Conservation (phyloP, 1,140 invertebrate species). For the Doryteuthis pealeii region DNA sequence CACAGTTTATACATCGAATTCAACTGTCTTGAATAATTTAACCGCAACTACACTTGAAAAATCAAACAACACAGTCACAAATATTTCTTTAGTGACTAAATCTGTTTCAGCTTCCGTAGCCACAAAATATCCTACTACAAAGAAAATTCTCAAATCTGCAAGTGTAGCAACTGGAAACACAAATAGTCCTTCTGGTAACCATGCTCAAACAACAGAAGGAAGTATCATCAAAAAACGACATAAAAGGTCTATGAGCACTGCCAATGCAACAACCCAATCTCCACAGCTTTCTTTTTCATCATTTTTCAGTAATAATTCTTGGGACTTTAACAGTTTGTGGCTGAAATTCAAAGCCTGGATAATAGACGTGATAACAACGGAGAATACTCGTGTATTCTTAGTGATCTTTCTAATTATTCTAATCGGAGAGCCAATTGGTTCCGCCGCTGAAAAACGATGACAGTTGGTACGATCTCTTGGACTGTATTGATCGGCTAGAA, state of each 20-base stretch:
- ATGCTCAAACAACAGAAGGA: no score
- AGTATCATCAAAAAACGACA: no score
- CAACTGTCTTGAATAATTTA: neutral
- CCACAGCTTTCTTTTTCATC: neutral
- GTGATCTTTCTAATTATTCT: constrained; percentile 43
- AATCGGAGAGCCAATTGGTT: constrained; percentile 48
- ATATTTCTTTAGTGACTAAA: no score
- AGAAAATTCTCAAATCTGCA: no score
- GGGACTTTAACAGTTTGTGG: neutral
- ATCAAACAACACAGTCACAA: neutral
- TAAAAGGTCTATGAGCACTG: no score
- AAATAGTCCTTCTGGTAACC: no score
- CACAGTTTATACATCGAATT: no score
- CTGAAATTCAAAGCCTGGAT: neutral
- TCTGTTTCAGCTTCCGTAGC: no score
- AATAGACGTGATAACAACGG: neutral
- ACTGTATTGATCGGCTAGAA: constrained; percentile 54
- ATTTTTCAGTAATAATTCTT: neutral
- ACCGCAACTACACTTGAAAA: neutral
- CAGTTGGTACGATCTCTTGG: constrained; percentile 56
- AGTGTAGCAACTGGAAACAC: no score
- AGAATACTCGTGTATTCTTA: constrained; percentile 31
- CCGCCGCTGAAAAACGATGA: constrained; percentile 55
- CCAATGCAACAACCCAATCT: no score
- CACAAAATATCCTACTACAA: no score